Conservation (phyloP, 2,888 invertebrate species). For the Allolobophora icterica region DNA sequence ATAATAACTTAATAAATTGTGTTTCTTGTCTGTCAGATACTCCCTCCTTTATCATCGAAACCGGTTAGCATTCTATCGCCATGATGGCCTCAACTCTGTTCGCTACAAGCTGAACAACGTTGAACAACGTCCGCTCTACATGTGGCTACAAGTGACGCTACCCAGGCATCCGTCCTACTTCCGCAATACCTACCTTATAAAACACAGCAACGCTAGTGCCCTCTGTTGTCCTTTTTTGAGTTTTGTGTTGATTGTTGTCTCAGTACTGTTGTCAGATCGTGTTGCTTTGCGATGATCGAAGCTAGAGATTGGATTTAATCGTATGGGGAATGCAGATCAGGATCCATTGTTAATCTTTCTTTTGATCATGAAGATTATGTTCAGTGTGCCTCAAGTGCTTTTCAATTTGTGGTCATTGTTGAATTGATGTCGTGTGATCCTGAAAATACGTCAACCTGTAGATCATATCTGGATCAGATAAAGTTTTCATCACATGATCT, state of each 20-base stretch:
- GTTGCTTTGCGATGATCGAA: conserved; percentile 2
- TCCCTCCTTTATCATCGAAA: not conserved
- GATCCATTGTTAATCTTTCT: not conserved
- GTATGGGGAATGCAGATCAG: not conserved
- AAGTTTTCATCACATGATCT: not conserved
- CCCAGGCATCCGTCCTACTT: conserved; percentile 36
- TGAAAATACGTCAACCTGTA: not conserved
- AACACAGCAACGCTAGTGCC: not conserved
- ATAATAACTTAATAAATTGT: not conserved
- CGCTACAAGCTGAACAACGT: conserved; percentile 34
- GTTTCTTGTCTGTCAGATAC: not conserved
- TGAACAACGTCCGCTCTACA: conserved; percentile 37
- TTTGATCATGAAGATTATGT: not conserved
- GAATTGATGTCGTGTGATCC: not conserved
- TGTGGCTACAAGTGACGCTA: conserved; percentile 34
- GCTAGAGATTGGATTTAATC: not conserved
- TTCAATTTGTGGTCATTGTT: too few species aligned
- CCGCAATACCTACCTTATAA: not conserved
- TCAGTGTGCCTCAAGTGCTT: too few species aligned
- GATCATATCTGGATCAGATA: not conserved
- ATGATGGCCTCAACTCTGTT: conserved; percentile 33
- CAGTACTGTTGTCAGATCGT: not conserved
- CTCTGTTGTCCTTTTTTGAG: not conserved
- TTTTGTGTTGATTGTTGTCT: not conserved
- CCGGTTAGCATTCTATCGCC: not conserved